phyloP scores from a whole-genome alignment of 2,797 vertebrate genomes.

The Esox masquinongy region DNA sequence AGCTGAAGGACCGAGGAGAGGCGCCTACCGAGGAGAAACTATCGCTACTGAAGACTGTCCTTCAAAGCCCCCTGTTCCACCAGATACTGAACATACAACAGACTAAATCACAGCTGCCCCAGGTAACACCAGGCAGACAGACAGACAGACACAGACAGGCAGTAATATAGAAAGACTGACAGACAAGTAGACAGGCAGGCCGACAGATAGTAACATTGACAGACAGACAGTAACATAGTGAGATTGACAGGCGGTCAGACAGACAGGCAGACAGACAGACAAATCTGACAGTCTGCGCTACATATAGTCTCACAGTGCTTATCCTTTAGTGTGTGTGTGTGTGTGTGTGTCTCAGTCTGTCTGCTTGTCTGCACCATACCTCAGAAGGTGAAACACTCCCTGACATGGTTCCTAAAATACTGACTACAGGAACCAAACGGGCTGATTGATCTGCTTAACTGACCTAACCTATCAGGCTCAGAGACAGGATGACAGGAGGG shows the following conservation, averaged over 20 bases:
- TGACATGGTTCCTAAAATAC: slow-evolving; percentile 60
- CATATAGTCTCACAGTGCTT: not conserved
- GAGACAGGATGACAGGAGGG: slow-evolving; percentile 18
- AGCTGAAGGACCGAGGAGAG: slow-evolving; percentile 87
- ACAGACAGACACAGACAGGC: not conserved
- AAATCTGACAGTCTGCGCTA: not conserved
- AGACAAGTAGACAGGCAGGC: not conserved
- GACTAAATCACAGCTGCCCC: slow-evolving; percentile 55
- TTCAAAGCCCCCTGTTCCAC: slow-evolving; percentile 95
- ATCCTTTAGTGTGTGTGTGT: not conserved
- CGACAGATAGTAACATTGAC: not conserved
- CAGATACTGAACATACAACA: slow-evolving; percentile 91
- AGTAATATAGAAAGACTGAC: not conserved
- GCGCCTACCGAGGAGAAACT: slow-evolving; percentile 86
- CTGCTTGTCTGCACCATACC: not conserved
- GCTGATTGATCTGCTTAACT: slow-evolving; percentile 79
- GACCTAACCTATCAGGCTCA: slow-evolving; percentile 69
- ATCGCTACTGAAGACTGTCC: slow-evolving; percentile 85
- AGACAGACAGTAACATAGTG: too few relatives aligned
- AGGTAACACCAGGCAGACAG: not conserved
- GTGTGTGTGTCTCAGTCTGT: not conserved
- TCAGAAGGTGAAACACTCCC: not conserved
- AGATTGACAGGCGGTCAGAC: too few relatives aligned
- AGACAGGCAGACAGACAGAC: too few relatives aligned
- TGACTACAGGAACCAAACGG: slow-evolving; percentile 65